phyloP scores from a whole-genome alignment of 2,797 vertebrate species.

The Phataginus tricuspis region DNA sequence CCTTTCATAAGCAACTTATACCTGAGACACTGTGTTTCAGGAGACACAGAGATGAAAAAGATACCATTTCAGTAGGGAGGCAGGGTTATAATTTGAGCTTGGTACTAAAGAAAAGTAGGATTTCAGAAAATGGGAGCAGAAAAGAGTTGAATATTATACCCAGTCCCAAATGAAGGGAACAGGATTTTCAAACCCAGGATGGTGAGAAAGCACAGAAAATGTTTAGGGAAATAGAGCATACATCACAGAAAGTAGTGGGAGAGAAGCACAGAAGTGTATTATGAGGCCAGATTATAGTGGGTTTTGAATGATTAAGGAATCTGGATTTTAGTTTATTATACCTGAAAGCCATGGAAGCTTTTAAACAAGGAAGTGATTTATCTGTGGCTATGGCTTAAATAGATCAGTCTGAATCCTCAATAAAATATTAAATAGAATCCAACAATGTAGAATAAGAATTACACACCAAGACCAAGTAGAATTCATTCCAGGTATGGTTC shows the following conservation, averaged over 20 bases:
- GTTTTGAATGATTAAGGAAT: background rate
- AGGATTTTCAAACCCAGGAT: background rate
- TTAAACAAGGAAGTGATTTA: background rate
- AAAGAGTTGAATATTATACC: background rate
- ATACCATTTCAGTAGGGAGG: background rate
- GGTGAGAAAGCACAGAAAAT: background rate
- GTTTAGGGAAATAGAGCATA: background rate
- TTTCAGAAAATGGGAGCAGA: constrained; percentile 15
- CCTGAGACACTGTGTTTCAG: background rate
- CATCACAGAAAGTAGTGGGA: background rate
- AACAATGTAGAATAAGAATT: constrained; percentile 14
- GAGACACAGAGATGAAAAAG: background rate
- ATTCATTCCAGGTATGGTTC: background rate
- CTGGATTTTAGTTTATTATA: background rate
- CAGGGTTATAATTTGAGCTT: background rate
- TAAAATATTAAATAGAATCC: constrained; percentile 50
- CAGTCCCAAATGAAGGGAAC: background rate
- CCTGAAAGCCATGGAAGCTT: background rate
- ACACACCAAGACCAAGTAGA: background rate
- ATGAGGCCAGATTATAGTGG: background rate
- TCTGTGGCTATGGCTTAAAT: background rate
- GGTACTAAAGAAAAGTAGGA: background rate
- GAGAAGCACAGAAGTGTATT: background rate
- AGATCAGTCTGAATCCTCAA: background rate
- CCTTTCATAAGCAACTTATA: background rate